These are phyloP conservation scores for Enhydra lutris DNA, from an alignment of 2,113 vertebrate genomes.

Conservation along the genomic window DNA sequence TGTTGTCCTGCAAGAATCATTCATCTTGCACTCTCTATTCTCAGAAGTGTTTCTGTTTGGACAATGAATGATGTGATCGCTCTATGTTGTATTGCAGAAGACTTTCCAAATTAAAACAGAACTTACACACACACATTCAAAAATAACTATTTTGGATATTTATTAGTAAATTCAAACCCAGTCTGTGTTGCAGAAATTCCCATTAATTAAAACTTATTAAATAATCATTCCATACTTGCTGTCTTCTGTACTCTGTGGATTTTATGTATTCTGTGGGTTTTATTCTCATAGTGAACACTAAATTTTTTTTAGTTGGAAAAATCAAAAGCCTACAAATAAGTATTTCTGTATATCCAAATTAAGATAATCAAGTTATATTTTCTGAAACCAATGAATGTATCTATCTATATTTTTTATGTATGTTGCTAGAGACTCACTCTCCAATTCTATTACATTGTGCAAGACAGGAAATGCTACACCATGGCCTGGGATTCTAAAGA, in stretches of 20 bases:
- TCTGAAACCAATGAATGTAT: background rate
- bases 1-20: background rate
- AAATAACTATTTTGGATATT: background rate
- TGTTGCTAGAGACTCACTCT: background rate
- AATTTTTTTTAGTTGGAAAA: background rate
- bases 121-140: background rate
- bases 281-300: background rate
- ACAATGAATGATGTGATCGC: background rate
- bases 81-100: background rate
- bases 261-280: background rate
- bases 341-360: background rate
- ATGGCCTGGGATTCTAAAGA: background rate
- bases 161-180: background rate
- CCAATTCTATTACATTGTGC: background rate
- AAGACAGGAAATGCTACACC: background rate
- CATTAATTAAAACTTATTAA: background rate
- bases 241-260: background rate
- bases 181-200: background rate
- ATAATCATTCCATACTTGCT: background rate
- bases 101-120: background rate
- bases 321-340: background rate
- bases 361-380: background rate
- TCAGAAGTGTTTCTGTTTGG: background rate
- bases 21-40: rapidly evolving
- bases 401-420: background rate